Conservation (phyloP, 92 coral and sea anemone species). For the Umimayanthus chanpuru region DNA sequence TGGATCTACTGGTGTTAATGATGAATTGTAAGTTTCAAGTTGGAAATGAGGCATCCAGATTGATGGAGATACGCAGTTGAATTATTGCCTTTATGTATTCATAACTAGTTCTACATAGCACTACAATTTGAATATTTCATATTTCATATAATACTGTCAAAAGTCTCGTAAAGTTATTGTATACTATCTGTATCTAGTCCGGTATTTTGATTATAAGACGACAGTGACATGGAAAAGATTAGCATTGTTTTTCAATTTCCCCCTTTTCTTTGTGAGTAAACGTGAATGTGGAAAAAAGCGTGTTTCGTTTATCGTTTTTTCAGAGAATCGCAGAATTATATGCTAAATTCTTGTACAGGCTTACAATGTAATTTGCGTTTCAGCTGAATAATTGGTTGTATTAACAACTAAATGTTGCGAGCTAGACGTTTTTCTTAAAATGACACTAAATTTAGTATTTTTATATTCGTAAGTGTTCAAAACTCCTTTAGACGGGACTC, state of each 20-base stretch:
- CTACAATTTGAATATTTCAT: background rate
- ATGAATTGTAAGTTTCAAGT: constrained; percentile 81
- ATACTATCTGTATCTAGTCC: background rate
- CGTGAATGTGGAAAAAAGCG: background rate
- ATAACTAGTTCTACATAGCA: background rate
- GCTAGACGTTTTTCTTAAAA: background rate
- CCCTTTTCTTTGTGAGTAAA: background rate
- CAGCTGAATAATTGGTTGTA: no score
- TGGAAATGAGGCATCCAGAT: background rate
- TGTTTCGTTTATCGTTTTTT: no score
- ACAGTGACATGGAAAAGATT: no score
- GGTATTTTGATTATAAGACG: background rate
- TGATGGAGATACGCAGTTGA: background rate
- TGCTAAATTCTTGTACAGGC: no score
- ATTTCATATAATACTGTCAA: no score
- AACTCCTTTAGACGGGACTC: no score
- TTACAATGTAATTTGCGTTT: no score
- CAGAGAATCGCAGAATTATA: no score
- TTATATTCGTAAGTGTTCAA: no score
- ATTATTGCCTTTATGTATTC: background rate
- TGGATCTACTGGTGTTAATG: constrained; percentile 66
- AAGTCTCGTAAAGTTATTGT: no score
- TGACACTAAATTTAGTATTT: background rate
- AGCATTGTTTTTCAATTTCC: background rate
- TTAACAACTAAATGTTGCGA: background rate